Evolutionary conservation across 2,888 invertebrate species (phyloP).

Genomic region (Furcula furcula): DNA sequence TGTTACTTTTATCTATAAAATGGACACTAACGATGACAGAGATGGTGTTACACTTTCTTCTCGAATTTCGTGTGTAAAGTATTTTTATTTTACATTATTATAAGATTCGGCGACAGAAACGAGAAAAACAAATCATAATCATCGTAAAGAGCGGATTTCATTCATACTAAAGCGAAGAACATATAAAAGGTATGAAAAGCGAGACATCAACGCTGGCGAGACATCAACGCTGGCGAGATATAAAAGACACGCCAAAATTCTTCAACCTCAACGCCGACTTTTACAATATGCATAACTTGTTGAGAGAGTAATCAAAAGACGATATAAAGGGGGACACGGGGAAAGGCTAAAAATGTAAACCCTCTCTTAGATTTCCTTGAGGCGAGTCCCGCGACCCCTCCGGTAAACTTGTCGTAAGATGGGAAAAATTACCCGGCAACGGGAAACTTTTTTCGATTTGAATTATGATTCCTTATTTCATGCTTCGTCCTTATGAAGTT

Average conservation of each 20-base stretch:
- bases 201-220: slow-evolving; percentile 59
- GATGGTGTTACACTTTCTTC: too few relatives aligned
- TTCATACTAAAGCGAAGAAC: slow-evolving; percentile 61
- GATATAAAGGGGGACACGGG: slow-evolving; percentile 78
- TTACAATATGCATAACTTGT: slow-evolving; percentile 81
- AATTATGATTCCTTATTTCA: slow-evolving; percentile 81
- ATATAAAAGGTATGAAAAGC: slow-evolving; percentile 68
- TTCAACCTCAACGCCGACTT: slow-evolving; percentile 60
- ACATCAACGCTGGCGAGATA: slow-evolving; percentile 58
- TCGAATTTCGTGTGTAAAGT: neutral
- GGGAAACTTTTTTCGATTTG: slow-evolving; percentile 80
- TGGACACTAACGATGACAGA: too few relatives aligned
- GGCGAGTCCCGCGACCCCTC: slow-evolving; percentile 70
- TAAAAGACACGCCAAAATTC: slow-evolving; percentile 67
- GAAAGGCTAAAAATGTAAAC: slow-evolving; percentile 81
- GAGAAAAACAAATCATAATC: slow-evolving; percentile 48
- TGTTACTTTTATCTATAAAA: too few relatives aligned
- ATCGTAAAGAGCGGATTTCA: slow-evolving; percentile 55
- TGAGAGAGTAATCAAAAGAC: slow-evolving; percentile 81
- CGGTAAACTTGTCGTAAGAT: slow-evolving; percentile 75
- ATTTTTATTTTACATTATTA: slow-evolving; percentile 9
- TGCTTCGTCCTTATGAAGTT: slow-evolving; percentile 69
- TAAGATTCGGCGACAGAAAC: slow-evolving; percentile 20
- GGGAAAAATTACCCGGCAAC: slow-evolving; percentile 77
- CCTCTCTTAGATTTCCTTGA: slow-evolving; percentile 75